These are phyloP conservation scores for Drosophila stalkeri DNA, from an alignment of 2,888 invertebrate genomes.

Conservation along the genomic window DNA sequence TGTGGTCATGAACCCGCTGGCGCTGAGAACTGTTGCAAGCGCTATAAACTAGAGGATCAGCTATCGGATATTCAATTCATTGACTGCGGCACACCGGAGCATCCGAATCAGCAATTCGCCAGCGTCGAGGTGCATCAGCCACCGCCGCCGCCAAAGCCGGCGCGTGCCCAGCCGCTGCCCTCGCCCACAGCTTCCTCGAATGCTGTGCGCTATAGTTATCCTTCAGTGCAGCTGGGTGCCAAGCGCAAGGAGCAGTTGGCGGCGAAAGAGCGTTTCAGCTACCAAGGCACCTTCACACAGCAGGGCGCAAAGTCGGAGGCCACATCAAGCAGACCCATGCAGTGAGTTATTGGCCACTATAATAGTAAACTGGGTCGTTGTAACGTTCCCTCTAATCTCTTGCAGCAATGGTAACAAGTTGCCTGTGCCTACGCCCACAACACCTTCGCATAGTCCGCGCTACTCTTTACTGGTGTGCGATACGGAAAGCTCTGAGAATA, in stretches of 20 bases:
- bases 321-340: constrained; percentile 19
- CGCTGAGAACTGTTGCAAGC: constrained; percentile 87
- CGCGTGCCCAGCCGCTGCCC: constrained; percentile 54
- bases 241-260: constrained; percentile 83
- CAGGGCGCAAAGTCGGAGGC: constrained; percentile 39
- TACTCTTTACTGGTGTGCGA: constrained; percentile 85
- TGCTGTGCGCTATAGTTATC: constrained; percentile 82
- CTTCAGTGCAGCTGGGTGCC: constrained; percentile 83
- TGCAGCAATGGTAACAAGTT: constrained; percentile 63
- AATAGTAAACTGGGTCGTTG: neutral
- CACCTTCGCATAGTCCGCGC: constrained; percentile 84
- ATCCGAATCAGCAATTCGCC: constrained; percentile 84
- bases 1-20: constrained; percentile 78
- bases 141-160: constrained; percentile 83
- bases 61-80: constrained; percentile 92
- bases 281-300: constrained; percentile 80
- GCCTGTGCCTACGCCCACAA: constrained; percentile 83
- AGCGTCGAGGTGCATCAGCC: constrained; percentile 85
- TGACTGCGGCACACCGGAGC: constrained; percentile 91
- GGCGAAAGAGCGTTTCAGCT: constrained; percentile 84
- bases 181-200: constrained; percentile 42
- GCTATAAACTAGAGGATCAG: constrained; percentile 91
- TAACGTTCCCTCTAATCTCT: neutral
- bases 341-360: constrained; percentile 28
- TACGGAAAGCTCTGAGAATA: constrained; percentile 84